phyloP scores from a whole-genome alignment of 2,113 vertebrate genomes.

The Philantomba maxwellii region DNA sequence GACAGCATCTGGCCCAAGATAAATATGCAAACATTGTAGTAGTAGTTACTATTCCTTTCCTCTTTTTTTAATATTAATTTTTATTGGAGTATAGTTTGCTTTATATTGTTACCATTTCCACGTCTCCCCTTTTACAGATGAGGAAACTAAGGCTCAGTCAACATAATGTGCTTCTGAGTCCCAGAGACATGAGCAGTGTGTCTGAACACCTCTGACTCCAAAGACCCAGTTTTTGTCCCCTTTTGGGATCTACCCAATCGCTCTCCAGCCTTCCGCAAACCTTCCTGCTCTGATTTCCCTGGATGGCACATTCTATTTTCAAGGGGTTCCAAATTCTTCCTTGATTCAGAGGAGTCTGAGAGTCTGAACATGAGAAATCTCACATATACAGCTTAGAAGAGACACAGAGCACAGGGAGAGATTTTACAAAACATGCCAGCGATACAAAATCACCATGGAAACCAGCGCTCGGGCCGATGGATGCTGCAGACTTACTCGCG shows the following conservation, averaged over 20 bases:
- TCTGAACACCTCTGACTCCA: background rate
- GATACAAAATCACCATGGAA: accelerated
- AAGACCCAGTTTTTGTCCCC: no score
- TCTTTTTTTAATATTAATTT: background rate
- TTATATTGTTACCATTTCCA: background rate
- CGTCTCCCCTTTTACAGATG: background rate
- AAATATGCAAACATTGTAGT: background rate
- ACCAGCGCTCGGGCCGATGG: accelerated
- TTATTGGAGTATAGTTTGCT: background rate
- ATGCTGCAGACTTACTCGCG: constrained; percentile 85
- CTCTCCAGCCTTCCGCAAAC: background rate
- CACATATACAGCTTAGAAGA: background rate
- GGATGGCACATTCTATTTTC: background rate
- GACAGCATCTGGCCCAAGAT: no score
- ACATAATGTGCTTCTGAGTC: background rate
- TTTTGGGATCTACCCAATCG: background rate
- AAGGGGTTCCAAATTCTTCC: background rate
- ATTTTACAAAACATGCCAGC: accelerated
- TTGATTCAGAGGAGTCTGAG: background rate
- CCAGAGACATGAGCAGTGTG: accelerated
- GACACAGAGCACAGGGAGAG: accelerated
- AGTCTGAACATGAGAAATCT: background rate
- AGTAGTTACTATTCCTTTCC: background rate
- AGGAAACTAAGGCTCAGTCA: background rate
- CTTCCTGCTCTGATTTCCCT: background rate